Conservation (phyloP, 2,888 invertebrate genomes). For the Chamaedrilus cognettii region DNA sequence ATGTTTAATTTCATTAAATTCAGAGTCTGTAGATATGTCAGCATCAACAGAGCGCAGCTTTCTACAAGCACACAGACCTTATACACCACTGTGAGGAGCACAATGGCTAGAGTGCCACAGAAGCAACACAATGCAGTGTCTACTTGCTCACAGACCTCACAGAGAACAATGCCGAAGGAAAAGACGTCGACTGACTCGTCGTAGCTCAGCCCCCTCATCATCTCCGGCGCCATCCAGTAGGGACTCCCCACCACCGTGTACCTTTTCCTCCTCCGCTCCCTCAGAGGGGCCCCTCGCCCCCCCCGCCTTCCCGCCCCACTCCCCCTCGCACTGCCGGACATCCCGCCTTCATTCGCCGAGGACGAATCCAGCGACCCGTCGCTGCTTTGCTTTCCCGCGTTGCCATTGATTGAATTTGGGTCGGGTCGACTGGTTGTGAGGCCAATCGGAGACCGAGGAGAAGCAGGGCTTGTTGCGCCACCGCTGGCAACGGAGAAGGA, state of each 20-base stretch:
- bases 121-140: too few relatives aligned
- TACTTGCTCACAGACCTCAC: too few relatives aligned
- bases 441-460: background rate
- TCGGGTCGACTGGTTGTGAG: background rate
- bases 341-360: background rate
- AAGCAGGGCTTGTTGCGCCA: background rate
- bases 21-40: too few relatives aligned
- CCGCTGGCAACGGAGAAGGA: background rate
- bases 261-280: conserved; percentile 72
- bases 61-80: too few relatives aligned
- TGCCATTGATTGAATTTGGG: background rate
- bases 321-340: background rate
- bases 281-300: conserved; percentile 11
- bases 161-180: conserved; percentile 91
- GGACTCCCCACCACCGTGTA: conserved; percentile 97
- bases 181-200: conserved; percentile 97
- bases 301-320: background rate
- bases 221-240: conserved; percentile 99
- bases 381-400: background rate
- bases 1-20: background rate
- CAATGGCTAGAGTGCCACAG: too few relatives aligned
- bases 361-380: background rate
- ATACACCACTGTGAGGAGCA: too few relatives aligned
- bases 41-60: too few relatives aligned
- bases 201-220: conserved; percentile 96